phyloP scores from a whole-genome alignment of 2,797 vertebrate genomes.

The Craterocephalus amniculus region DNA sequence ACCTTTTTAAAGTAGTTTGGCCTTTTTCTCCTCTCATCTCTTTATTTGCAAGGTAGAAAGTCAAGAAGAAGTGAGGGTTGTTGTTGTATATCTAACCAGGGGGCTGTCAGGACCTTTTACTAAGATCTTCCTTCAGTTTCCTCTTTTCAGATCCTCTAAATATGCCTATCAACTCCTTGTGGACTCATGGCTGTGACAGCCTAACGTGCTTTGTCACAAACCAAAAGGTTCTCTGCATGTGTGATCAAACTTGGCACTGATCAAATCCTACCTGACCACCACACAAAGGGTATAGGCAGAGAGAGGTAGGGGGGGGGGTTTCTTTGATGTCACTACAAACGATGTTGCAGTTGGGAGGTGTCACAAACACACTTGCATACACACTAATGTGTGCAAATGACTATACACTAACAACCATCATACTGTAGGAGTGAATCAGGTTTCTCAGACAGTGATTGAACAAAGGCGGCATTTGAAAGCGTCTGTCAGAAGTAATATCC shows the following conservation, averaged over 20 bases:
- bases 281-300: constrained; percentile 68
- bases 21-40: constrained; percentile 31
- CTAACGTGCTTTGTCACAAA: constrained; percentile 74
- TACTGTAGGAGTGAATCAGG: constrained; percentile 55
- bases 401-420: constrained; percentile 41
- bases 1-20: constrained; percentile 45
- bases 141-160: constrained; percentile 62
- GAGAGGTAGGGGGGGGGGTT: constrained; percentile 20
- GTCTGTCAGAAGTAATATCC: constrained; percentile 73
- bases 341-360: constrained; percentile 69
- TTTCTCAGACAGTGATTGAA: constrained; percentile 69
- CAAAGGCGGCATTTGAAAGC: constrained; percentile 70
- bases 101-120: constrained; percentile 71
- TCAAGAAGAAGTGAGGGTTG: constrained; percentile 42
- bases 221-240: constrained; percentile 73
- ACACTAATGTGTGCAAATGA: constrained; percentile 59
- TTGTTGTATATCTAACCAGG: constrained; percentile 53
- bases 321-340: constrained; percentile 87
- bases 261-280: constrained; percentile 80
- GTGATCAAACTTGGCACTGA: constrained; percentile 84
- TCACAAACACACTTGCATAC: constrained; percentile 58
- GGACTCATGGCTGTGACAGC: constrained; percentile 76
- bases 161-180: constrained; percentile 68
- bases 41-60: constrained; percentile 46
- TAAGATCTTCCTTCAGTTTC: constrained; percentile 71